Percentiles rank a stretch among this genome's conserved stretches.
These are phyloP conservation scores for Marmota monax DNA, from an alignment of 2,113 vertebrate genomes.

Conservation along the genomic window DNA sequence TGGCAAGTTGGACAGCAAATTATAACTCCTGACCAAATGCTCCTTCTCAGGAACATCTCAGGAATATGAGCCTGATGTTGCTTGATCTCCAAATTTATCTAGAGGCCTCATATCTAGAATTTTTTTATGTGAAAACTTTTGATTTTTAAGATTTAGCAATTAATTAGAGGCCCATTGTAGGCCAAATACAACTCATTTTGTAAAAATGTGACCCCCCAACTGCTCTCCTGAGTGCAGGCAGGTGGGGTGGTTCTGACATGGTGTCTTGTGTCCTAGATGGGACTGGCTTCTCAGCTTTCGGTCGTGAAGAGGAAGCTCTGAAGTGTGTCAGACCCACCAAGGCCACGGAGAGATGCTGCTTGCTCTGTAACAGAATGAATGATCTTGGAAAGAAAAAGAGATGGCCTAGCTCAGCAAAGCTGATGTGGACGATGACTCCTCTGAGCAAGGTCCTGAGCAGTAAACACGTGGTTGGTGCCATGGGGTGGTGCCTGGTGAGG, in stretches of 20 bases:
- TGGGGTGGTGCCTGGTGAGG: neutral
- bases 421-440: neutral
- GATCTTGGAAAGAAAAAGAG: neutral
- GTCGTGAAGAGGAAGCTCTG: neutral
- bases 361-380: slow-evolving; percentile 1
- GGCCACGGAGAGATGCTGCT: neutral
- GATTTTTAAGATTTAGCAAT: neutral
- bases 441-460: neutral
- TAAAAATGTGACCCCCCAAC: neutral
- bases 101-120: neutral
- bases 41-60: neutral
- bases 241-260: neutral
- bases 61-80: neutral
- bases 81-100: neutral
- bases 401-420: neutral
- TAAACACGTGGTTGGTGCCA: neutral
- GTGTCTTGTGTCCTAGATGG: neutral
- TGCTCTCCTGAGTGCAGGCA: neutral
- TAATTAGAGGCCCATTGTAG: neutral
- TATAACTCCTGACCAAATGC: neutral
- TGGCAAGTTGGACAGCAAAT: no score
- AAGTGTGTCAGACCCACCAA: neutral
- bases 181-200: neutral
- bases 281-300: neutral
- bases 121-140: neutral